These are phyloP conservation scores for Thalassophryne amazonica DNA, from an alignment of 2,797 vertebrate genomes.

Conservation along the genomic window DNA sequence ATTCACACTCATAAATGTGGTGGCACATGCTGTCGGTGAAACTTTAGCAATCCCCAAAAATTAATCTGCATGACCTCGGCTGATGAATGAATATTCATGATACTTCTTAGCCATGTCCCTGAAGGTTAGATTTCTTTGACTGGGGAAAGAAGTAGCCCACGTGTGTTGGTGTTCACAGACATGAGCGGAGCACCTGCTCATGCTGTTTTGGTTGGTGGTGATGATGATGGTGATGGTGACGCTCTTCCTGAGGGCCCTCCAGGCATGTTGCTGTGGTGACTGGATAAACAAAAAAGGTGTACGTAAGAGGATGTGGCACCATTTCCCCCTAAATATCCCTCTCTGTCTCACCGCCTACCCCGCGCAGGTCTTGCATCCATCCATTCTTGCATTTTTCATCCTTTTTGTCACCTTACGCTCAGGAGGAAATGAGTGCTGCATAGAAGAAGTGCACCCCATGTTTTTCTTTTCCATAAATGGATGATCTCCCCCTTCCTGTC, in stretches of 20 bases:
- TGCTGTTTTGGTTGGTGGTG: conserved; percentile 70
- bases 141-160: neutral
- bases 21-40: conserved; percentile 22
- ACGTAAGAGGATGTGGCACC: conserved; percentile 59
- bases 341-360: conserved; percentile 54
- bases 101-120: conserved; percentile 25
- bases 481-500: conserved; percentile 45
- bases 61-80: conserved; percentile 40
- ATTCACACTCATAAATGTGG: conserved; percentile 43
- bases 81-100: conserved; percentile 52
- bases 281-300: conserved; percentile 64
- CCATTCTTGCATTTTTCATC: conserved; percentile 58
- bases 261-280: conserved; percentile 78
- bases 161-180: too few species aligned
- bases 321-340: conserved; percentile 11
- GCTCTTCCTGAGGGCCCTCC: conserved; percentile 69
- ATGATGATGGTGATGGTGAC: too few species aligned
- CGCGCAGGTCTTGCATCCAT: conserved; percentile 48
- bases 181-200: too few species aligned
- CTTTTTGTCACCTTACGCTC: conserved; percentile 55
- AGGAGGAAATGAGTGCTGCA: conserved; percentile 37
- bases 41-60: conserved; percentile 31
- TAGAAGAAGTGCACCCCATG: conserved; percentile 6
- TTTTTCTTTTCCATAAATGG: conserved; percentile 41
- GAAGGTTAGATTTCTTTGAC: conserved; percentile 48